Percentiles rank a stretch among this genome's conserved stretches.
Conservation (phyloP, 2,113 vertebrate species). For the Halichoeres trimaculatus region DNA sequence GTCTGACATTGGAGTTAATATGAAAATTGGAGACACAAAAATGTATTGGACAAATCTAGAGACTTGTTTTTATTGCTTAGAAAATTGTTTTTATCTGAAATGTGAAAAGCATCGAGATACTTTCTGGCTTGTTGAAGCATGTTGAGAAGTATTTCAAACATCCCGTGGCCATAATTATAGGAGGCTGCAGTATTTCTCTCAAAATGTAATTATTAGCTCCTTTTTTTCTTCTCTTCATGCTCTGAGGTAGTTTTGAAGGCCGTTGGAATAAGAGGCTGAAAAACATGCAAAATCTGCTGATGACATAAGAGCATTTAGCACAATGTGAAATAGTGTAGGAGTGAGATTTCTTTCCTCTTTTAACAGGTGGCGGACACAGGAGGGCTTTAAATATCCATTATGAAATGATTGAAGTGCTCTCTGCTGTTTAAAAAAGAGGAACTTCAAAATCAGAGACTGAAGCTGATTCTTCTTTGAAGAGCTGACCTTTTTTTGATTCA, state of each 20-base stretch:
- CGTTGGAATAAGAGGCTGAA: constrained; percentile 35
- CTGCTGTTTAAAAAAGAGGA: background rate
- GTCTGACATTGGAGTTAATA: background rate
- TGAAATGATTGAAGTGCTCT: constrained; percentile 20
- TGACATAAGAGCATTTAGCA: constrained; percentile 42
- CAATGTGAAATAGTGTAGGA: constrained; percentile 41
- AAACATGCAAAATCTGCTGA: constrained; percentile 34
- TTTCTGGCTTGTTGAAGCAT: background rate
- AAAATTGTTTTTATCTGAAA: background rate
- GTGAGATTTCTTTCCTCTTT: constrained; percentile 10
- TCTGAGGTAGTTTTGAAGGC: constrained; percentile 40
- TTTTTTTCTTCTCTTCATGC: constrained; percentile 14
- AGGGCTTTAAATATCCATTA: constrained; percentile 3
- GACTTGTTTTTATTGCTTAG: background rate
- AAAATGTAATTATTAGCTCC: constrained; percentile 26
- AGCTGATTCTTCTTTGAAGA: background rate
- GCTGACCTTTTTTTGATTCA: background rate
- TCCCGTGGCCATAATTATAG: constrained; percentile 1
- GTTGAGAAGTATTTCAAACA: constrained; percentile 1
- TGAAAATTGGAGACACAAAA: background rate
- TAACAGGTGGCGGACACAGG: background rate
- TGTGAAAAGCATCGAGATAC: constrained; percentile 6
- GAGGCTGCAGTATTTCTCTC: constrained; percentile 4
- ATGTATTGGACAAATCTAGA: too few relatives aligned
- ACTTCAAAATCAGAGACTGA: background rate